Percentiles rank a stretch among this genome's conserved stretches.
phyloP scores from a whole-genome alignment of 2,888 invertebrate genomes.

The Agrochola macilenta region DNA sequence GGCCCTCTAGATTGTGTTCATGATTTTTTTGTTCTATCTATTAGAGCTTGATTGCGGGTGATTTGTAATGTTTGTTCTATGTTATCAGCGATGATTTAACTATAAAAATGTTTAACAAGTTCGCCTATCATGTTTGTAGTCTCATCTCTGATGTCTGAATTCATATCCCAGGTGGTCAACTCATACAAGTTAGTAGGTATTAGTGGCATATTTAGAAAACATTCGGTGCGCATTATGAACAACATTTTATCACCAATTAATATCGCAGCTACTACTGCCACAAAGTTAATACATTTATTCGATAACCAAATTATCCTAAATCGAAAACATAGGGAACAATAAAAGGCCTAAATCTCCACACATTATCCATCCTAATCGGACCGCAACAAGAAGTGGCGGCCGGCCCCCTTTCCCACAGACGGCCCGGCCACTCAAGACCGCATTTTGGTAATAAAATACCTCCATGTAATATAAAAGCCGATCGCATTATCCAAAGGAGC shows the following conservation, averaged over 20 bases:
- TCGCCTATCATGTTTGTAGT: constrained; percentile 34
- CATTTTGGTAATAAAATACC: constrained; percentile 89
- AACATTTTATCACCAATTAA: constrained; percentile 3
- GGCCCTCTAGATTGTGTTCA: constrained; percentile 80
- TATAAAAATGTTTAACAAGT: constrained; percentile 58
- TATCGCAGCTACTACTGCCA: not conserved
- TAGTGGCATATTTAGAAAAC: not conserved
- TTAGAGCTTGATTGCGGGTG: constrained; percentile 71
- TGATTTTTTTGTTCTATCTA: constrained; percentile 81
- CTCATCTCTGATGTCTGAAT: constrained; percentile 26
- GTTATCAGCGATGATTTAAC: constrained; percentile 58
- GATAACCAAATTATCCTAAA: constrained; percentile 24
- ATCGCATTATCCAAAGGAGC: constrained; percentile 90
- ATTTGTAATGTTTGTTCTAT: constrained; percentile 67
- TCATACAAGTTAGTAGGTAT: not conserved
- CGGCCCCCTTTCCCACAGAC: constrained; percentile 79
- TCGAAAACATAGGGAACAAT: constrained; percentile 58
- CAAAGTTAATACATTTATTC: not conserved
- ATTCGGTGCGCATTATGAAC: not conserved
- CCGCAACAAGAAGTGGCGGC: constrained; percentile 79
- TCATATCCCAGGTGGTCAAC: not conserved
- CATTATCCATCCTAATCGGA: constrained; percentile 78
- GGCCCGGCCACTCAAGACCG: constrained; percentile 82
- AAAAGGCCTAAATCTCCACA: constrained; percentile 70
- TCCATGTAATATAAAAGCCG: constrained; percentile 86